These are phyloP conservation scores for Bombus cullumanus DNA, from an alignment of 1,140 invertebrate species.

Conservation along the genomic window DNA sequence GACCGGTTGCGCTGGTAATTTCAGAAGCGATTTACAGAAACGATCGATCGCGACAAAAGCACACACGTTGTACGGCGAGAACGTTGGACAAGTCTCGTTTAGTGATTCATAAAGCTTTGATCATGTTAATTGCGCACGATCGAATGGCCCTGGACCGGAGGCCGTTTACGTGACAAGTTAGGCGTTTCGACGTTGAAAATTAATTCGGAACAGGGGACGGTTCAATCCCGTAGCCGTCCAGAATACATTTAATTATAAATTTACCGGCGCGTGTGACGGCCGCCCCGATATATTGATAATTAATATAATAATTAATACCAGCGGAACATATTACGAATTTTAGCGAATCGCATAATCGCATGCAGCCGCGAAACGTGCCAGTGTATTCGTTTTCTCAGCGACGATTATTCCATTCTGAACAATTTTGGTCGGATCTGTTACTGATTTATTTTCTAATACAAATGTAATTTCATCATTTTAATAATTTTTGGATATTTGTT, in stretches of 20 bases:
- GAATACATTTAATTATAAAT: conserved; percentile 52
- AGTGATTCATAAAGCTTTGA: conserved; percentile 49
- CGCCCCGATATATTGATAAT: conserved; percentile 17
- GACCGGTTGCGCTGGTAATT: not conserved
- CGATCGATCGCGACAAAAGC: not conserved
- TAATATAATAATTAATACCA: conserved; percentile 48
- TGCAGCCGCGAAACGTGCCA: not conserved
- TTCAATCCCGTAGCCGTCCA: not conserved
- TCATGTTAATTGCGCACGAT: conserved; percentile 45
- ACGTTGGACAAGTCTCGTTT: not conserved
- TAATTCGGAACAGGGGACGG: conserved; percentile 16
- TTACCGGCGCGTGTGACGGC: not conserved
- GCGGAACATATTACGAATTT: conserved; percentile 7
- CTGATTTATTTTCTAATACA: too few species aligned
- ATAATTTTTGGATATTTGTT: too few species aligned
- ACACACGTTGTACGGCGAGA: not conserved
- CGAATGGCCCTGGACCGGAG: not conserved
- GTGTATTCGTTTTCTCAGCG: not conserved
- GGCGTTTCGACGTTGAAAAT: conserved; percentile 40
- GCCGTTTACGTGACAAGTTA: conserved; percentile 35
- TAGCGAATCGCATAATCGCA: not conserved
- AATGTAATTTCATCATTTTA: too few species aligned
- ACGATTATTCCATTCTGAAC: not conserved
- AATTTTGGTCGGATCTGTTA: not conserved
- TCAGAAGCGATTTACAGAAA: not conserved